Base-by-base conservation (phyloP, 1,140 invertebrate species). In the Cyrtorhinus lividipennis region DNA sequence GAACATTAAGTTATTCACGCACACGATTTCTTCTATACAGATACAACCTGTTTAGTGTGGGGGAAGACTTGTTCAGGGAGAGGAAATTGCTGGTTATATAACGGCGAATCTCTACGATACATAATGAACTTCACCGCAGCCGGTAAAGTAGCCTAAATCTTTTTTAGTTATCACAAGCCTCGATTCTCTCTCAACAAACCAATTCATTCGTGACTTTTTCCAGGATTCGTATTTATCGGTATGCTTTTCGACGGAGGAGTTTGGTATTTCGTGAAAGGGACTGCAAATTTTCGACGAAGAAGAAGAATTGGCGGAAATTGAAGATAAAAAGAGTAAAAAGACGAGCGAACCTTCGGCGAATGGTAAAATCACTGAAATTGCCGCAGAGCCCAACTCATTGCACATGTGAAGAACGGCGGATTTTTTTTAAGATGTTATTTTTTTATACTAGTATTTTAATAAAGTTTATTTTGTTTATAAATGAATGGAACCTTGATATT, bases 71-170 rank as follows among this genome's bases (percentile, higher is more conserved):
- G 84, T 68, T 75, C 78, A 2, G 81, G 81, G 58, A 84, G 78
- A 45, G 84, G 85, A 60, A 86, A 87, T 68, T 87, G 84, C 70
- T 87, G 84, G 84, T 71, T 86, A 0, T 87, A 85, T 67, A 81
- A 86, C 70, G 80, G 82, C 2, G 78, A 79, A 65, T 76, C 76
- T n/a, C 70, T 86, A 66, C 77, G 83, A 69, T 83, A 83, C 66
- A 75, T 77, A n/a, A 69, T 86, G 26, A 85, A 85, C 70, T 81
- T 83, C 56, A 85, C 81, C 10, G 80, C 84, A 23, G 81, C 77
- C 64, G 72, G 80, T 83, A 66, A 71, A 73, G 73, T 20, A 58
- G 23, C 27, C 57, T 3, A 24, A 59, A 13, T 12, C 18, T 22
- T 2, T 15, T 59, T 24, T 24, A n/a, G n/a, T n/a, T n/a, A n/a